A percentile compares a stretch with the other conserved stretches of the same genome.
These are phyloP conservation scores for Diplodus sargus DNA, from an alignment of 2,797 vertebrate genomes.

Conservation along the genomic window DNA sequence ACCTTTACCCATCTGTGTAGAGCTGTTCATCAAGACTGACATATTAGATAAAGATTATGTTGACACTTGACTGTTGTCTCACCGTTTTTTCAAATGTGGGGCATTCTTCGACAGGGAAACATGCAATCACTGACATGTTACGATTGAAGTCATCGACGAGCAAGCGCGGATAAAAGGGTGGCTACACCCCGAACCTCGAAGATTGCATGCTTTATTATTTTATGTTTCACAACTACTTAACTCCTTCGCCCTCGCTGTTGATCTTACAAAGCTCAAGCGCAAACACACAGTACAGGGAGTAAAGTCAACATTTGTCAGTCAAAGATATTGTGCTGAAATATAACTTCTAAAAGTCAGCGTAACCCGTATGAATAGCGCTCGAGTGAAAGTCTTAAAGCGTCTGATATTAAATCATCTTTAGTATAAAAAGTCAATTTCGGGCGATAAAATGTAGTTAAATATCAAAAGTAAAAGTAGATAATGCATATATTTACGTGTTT, in stretches of 20 bases:
- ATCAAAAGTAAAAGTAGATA: no score
- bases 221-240: background rate
- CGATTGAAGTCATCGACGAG: background rate
- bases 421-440: no score
- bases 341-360: no score
- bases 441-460: no score
- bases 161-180: background rate
- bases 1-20: background rate
- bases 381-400: no score
- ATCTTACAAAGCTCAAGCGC: background rate
- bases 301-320: background rate
- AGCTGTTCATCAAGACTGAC: background rate
- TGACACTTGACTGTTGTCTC: background rate
- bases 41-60: background rate
- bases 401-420: no score
- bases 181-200: background rate
- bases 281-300: background rate
- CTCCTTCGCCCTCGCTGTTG: background rate
- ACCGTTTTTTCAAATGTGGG: constrained; percentile 1
- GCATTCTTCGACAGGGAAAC: background rate
- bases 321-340: no score
- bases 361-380: no score
- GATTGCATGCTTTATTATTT: background rate
- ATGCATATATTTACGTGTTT: no score
- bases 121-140: background rate